These are phyloP conservation scores for Formica selysi DNA, from an alignment of 1,140 invertebrate genomes.

Conservation along the genomic window DNA sequence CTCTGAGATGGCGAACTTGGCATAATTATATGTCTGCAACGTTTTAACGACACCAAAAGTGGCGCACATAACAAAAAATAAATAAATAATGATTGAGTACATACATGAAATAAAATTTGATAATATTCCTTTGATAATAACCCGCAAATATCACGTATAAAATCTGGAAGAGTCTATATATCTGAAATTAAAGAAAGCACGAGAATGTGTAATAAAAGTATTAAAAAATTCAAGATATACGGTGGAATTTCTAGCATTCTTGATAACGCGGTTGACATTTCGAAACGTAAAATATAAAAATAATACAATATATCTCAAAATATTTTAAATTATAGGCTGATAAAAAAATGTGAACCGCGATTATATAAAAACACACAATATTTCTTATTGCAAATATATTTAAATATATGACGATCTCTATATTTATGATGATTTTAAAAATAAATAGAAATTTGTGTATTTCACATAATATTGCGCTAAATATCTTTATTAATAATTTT, in stretches of 20 bases:
- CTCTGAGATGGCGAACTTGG: neutral
- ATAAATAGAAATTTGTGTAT: neutral
- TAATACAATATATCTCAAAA: neutral
- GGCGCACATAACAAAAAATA: neutral
- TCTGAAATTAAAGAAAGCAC: no score
- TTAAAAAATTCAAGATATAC: neutral
- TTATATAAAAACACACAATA: neutral
- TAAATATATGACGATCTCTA: no score
- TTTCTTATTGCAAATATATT: neutral
- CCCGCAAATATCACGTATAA: neutral
- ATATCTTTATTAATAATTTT: neutral
- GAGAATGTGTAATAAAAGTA: neutral
- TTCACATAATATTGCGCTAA: neutral
- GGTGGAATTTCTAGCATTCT: neutral
- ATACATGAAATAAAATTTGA: neutral
- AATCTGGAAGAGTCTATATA: no score
- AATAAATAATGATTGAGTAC: neutral
- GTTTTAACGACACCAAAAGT: no score
- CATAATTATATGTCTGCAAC: conserved; percentile 8
- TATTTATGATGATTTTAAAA: neutral
- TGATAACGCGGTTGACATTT: conserved; percentile 9
- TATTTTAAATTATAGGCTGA: neutral
- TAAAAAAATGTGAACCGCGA: neutral
- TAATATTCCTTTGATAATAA: neutral
- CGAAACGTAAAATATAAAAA: neutral